Evolutionary conservation across 2,113 vertebrate genomes (phyloP).

Genomic region (Pagrus major): DNA sequence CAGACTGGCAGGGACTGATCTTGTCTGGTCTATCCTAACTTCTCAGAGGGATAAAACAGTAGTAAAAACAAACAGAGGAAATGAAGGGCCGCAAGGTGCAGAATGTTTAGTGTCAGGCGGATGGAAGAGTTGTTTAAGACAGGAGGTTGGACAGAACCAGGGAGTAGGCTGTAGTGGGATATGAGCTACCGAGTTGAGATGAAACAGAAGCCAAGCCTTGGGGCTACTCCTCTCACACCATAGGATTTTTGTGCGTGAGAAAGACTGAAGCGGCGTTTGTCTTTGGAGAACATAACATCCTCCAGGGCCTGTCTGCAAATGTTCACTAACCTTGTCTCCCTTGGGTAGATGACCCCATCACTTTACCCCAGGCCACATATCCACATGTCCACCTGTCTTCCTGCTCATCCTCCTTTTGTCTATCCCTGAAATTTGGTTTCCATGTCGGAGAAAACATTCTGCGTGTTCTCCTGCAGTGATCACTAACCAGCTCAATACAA

Average conservation of each 20-base stretch:
- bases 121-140: conserved; percentile 15
- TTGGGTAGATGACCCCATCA: conserved; percentile 35
- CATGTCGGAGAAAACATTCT: neutral
- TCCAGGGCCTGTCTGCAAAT: conserved; percentile 60
- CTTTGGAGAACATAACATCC: conserved; percentile 44
- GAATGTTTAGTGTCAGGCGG: conserved; percentile 29
- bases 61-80: conserved; percentile 1
- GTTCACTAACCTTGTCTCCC: conserved; percentile 28
- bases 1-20: conserved; percentile 9
- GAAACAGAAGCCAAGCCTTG: conserved; percentile 55
- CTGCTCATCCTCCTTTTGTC: conserved; percentile 43
- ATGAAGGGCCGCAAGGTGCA: conserved; percentile 15
- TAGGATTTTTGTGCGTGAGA: conserved; percentile 25
- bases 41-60: neutral
- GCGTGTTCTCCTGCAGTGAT: conserved; percentile 1
- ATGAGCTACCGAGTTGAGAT: conserved; percentile 48
- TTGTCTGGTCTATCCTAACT: neutral
- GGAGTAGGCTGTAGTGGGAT: conserved; percentile 14
- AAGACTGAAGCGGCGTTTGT: conserved; percentile 46
- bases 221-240: conserved; percentile 27
- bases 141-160: neutral
- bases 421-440: neutral
- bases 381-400: conserved; percentile 54
- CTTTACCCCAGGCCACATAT: conserved; percentile 50
- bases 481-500: conserved; percentile 3